These are phyloP conservation scores for Drosophila helvetica DNA, from an alignment of 2,888 invertebrate genomes.

Conservation along the genomic window DNA sequence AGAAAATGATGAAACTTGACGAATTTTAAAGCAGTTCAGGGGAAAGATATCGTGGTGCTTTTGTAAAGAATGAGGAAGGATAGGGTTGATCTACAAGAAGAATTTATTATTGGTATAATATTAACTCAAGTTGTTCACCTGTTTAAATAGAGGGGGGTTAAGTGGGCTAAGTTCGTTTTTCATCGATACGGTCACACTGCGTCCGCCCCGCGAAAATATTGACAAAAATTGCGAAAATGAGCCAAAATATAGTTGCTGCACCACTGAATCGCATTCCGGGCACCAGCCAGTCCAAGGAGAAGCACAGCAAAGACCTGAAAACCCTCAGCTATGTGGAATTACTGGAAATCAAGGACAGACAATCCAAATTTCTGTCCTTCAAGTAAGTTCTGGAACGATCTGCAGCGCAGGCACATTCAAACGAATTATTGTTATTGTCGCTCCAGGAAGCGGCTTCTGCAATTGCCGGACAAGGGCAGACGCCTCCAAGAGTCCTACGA, in stretches of 20 bases:
- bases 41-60: too few relatives aligned
- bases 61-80: too few relatives aligned
- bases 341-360: constrained; percentile 81
- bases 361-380: constrained; percentile 77
- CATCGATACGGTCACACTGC: too few relatives aligned
- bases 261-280: constrained; percentile 72
- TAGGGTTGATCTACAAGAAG: too few relatives aligned
- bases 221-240: constrained; percentile 17
- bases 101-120: too few relatives aligned
- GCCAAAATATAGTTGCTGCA: constrained; percentile 37
- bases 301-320: constrained; percentile 72
- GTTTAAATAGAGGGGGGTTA: too few relatives aligned
- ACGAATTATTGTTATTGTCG: not conserved
- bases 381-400: constrained; percentile 69
- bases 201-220: not conserved
- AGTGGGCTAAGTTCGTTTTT: too few relatives aligned
- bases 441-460: constrained; percentile 66
- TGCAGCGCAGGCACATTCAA: not conserved
- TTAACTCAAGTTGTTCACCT: too few relatives aligned
- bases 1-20: too few relatives aligned
- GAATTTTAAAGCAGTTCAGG: too few relatives aligned
- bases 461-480: constrained; percentile 82
- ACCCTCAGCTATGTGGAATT: constrained; percentile 73
- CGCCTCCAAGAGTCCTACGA: constrained; percentile 79
- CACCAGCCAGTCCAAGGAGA: constrained; percentile 69